Evolutionary conservation across 2,888 invertebrate genomes (phyloP), one percentile per base, ranked within the genome.

Genomic region (Meghimatium bilineatum): DNA sequence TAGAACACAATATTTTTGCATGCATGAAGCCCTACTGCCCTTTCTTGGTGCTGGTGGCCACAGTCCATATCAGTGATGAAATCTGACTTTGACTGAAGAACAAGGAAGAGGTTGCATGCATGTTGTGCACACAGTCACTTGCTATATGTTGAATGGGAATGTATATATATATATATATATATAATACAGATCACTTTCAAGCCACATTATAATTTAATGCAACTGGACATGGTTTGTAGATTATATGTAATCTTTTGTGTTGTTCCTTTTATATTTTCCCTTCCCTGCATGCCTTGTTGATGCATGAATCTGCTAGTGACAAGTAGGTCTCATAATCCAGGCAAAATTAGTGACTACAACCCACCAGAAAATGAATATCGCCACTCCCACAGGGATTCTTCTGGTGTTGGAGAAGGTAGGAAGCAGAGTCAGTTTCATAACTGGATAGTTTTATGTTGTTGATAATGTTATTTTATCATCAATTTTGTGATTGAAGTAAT

Each of bases 341-440:
- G 90, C 75, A 89, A 89, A 81, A 89, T 90, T 77, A 87, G 86
- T 52, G 90, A 91, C 77, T 90, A 90, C 81, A 88, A 89, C 29
- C 84, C 85, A 1, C 76, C 88, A n/a, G 83, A 83, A 1, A 80
- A 81, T 20, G 88, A 87, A n/a, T 89, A 90, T 14, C 89, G 89
- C 2, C 89, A 88, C 86, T 88, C 89, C 8, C 87, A 87, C 76
- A 86, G 89, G 71, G 87, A 86, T 67, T 86, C 88, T 80, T 89
- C 89, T 77, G 87, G 87, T 75, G 87, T 89, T 67, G 91, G 90
- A 69, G 87, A 87, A 91, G 91, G 91, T 91, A 87, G 88, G 89
- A 49, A 67, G 26, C 63, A n/a, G 17, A 12, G 17, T 49, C 8
- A 49, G 17, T 56, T 56, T 17, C 2, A 23, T 56, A 23, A 3